phyloP scores from a whole-genome alignment of 2,888 invertebrate genomes.

The Cybosia mesomella region DNA sequence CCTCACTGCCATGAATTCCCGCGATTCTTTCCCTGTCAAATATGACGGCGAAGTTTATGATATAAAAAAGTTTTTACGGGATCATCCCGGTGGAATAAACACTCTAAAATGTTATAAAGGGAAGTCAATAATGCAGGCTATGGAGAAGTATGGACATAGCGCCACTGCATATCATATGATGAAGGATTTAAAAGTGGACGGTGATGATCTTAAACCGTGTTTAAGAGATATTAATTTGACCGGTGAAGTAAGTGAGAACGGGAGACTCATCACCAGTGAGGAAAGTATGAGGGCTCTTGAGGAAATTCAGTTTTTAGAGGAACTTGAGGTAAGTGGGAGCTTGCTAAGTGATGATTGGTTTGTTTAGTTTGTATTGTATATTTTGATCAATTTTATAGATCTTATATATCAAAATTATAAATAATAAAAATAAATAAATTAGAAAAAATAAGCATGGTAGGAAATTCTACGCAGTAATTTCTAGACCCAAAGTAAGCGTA shows the following conservation, averaged over 20 bases:
- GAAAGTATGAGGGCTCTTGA: conserved; percentile 61
- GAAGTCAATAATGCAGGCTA: conserved; percentile 83
- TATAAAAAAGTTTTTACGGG: conserved; percentile 88
- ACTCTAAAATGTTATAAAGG: conserved; percentile 87
- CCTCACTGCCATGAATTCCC: conserved; percentile 35
- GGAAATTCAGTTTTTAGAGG: conserved; percentile 76
- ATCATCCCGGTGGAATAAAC: conserved; percentile 92
- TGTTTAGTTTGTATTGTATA: no score
- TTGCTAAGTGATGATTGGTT: not conserved
- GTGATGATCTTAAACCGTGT: conserved; percentile 62
- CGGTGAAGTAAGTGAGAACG: conserved; percentile 73
- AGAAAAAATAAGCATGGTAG: no score
- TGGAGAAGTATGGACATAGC: conserved; percentile 88
- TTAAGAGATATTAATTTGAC: conserved; percentile 79
- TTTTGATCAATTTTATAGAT: no score
- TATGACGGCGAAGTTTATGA: conserved; percentile 87
- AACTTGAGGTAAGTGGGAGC: conserved; percentile 71
- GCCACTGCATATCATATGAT: conserved; percentile 89
- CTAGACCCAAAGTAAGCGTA: no score
- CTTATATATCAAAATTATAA: no score
- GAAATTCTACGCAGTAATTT: no score
- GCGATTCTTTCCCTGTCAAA: conserved; percentile 66
- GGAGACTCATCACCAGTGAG: conserved; percentile 75
- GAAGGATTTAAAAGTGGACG: conserved; percentile 85
- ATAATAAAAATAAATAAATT: no score